Evolutionary conservation across 53 echinoderm and acorn worm species (phyloP).

Genomic region (Henricia sp.): DNA sequence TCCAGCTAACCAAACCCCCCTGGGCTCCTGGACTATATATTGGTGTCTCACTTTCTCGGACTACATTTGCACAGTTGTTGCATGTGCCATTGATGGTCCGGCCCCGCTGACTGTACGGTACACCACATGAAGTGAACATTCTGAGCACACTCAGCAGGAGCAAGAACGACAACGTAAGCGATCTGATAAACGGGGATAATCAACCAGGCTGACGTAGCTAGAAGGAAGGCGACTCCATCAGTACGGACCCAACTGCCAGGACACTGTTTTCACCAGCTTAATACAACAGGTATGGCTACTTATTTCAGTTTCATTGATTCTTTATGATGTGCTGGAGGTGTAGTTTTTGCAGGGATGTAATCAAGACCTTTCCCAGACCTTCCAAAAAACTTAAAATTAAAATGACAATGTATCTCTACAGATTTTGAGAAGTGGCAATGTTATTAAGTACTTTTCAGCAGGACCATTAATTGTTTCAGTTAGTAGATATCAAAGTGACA

Average conservation of each 20-base stretch:
- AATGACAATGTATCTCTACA: too few species aligned
- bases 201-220: slow-evolving; percentile 6
- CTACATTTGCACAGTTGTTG: slow-evolving; percentile 17
- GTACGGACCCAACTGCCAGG: slow-evolving; percentile 11
- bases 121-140: background rate
- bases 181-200: slow-evolving; percentile 9
- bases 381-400: too few species aligned
- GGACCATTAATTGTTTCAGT: too few species aligned
- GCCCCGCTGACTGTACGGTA: background rate
- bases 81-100: slow-evolving; percentile 15
- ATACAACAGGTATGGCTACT: slow-evolving; percentile 13
- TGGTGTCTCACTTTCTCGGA: slow-evolving; percentile 5
- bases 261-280: slow-evolving; percentile 5
- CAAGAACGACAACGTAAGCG: slow-evolving; percentile 13
- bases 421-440: too few species aligned
- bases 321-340: too few species aligned
- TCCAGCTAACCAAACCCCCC: too few species aligned
- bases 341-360: too few species aligned
- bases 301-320: too few species aligned
- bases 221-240: slow-evolving; percentile 22
- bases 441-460: too few species aligned
- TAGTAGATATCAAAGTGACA: too few species aligned
- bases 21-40: too few species aligned
- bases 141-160: slow-evolving; percentile 1
- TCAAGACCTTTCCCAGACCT: too few species aligned